Evolutionary conservation across 2,113 vertebrate species (phyloP).

Genomic region (Chaenogobius annularis): DNA sequence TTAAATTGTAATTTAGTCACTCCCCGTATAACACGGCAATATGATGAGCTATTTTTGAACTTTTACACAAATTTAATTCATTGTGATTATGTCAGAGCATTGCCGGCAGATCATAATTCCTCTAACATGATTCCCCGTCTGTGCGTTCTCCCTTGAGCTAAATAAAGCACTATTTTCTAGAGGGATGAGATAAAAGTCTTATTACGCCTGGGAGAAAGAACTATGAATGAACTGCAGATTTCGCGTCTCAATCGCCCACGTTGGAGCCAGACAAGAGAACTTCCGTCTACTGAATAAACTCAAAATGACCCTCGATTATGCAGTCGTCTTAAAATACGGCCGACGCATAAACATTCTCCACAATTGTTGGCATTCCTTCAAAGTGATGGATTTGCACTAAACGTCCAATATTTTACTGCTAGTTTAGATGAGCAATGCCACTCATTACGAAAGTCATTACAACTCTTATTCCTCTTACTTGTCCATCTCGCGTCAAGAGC

Average conservation of each 20-base stretch:
- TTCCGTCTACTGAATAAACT: conserved; percentile 38
- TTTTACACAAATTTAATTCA: background rate
- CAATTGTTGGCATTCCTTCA: background rate
- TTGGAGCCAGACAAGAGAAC: conserved; percentile 31
- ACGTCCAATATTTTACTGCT: background rate
- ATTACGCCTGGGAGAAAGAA: conserved; percentile 2
- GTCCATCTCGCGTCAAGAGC: background rate
- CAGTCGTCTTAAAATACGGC: conserved; percentile 6
- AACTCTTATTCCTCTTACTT: background rate
- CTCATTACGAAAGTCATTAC: background rate
- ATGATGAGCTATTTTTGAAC: background rate
- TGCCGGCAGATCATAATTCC: background rate
- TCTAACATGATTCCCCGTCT: background rate
- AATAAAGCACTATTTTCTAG: conserved; percentile 6
- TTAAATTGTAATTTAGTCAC: background rate
- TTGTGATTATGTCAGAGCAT: background rate
- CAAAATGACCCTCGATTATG: conserved; percentile 35
- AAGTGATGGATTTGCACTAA: conserved; percentile 6
- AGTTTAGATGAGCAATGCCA: background rate
- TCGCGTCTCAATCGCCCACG: conserved; percentile 41
- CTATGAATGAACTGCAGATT: conserved; percentile 47
- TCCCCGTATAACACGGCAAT: too few relatives aligned
- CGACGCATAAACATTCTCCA: conserved; percentile 11
- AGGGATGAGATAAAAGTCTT: background rate
- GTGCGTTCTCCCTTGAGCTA: conserved; percentile 6